Evolutionary conservation across 2,888 invertebrate species (phyloP).

Genomic region (Chymomyza fuscimana): DNA sequence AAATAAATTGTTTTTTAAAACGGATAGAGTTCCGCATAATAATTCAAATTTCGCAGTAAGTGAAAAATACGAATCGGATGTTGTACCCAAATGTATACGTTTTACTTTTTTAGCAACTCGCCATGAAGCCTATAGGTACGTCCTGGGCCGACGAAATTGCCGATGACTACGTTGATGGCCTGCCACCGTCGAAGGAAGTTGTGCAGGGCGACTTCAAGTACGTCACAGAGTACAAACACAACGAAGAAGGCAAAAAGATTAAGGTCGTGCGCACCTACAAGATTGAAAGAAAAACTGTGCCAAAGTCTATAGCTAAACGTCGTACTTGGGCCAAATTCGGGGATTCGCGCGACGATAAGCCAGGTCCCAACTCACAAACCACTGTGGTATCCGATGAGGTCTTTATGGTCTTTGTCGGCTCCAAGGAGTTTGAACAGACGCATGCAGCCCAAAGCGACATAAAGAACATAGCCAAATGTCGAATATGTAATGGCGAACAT

Average conservation of each 20-base stretch:
- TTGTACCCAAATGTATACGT: no score
- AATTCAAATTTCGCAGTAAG: no score
- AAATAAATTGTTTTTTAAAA: not conserved
- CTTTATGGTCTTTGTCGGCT: slow-evolving; percentile 91
- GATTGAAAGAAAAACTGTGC: slow-evolving; percentile 92
- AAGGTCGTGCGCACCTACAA: slow-evolving; percentile 94
- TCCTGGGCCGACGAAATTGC: slow-evolving; percentile 99
- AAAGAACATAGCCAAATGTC: slow-evolving; percentile 88
- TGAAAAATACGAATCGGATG: no score
- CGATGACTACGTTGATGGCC: slow-evolving; percentile 87
- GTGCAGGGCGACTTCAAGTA: slow-evolving; percentile 93
- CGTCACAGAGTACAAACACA: slow-evolving; percentile 94
- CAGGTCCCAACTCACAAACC: slow-evolving; percentile 97
- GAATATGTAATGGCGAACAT: slow-evolving; percentile 96
- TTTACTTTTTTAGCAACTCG: no score
- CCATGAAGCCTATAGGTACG: slow-evolving; percentile 87
- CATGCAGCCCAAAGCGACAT: slow-evolving; percentile 91
- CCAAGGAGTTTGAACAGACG: slow-evolving; percentile 92
- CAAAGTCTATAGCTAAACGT: slow-evolving; percentile 93
- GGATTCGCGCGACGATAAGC: slow-evolving; percentile 91
- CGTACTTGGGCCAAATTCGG: slow-evolving; percentile 98
- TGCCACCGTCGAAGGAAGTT: slow-evolving; percentile 88
- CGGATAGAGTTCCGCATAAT: not conserved
- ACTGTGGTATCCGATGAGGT: slow-evolving; percentile 98
- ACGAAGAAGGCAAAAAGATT: slow-evolving; percentile 94